Base-by-base conservation (phyloP, 2,888 invertebrate species). In the Synergus laeviventris region DNA sequence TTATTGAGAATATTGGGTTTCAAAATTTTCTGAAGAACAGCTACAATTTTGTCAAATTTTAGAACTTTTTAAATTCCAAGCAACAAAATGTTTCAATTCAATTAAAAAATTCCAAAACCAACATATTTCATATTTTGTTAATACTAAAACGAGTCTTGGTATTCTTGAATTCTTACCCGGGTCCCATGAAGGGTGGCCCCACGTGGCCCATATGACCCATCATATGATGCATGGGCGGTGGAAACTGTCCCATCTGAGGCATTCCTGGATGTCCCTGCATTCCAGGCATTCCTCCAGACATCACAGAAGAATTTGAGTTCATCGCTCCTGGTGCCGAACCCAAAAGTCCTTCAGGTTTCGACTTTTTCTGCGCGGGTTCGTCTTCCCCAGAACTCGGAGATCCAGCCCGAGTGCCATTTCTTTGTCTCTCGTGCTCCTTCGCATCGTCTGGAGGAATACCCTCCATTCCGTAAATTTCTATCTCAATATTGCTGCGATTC, bases 391-490 rank as follows among this genome's bases (percentile, higher is more conserved):
- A 96, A 87, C 96, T 96, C 0, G 95, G 95, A 79, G 94, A 95
- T 79, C 95, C 95, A 73, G 95, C 93, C 79, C 93, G 93, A 87
- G 94, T 93, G 90, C 93, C 91, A 83, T 94, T 92, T 90, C 97
- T 96, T 90, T 97, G 96, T 86, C 95, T 94, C 92, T 99, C 98
- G 92, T 99, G 99, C 90, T 98, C 97, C 90, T 96, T 96, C 81
- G 98, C 91, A 93, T 99, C 99, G 87, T 96, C 97, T 76, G 97
- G 95, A 42, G 99, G 99, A 88, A 99, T 99, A 86, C 99, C 99
- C 94, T 99, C 99, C 99, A 99, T 99, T 84, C 99, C 99, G 93
- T 99, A 99, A 89, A 99, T 99, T 94, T 99, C 99, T 91, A 99
- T 97, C 93, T 99, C 99, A 91, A 98, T 98, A 92, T 98, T 98